phyloP scores from a whole-genome alignment of 2,113 vertebrate species.

The Aramus guarauna region DNA sequence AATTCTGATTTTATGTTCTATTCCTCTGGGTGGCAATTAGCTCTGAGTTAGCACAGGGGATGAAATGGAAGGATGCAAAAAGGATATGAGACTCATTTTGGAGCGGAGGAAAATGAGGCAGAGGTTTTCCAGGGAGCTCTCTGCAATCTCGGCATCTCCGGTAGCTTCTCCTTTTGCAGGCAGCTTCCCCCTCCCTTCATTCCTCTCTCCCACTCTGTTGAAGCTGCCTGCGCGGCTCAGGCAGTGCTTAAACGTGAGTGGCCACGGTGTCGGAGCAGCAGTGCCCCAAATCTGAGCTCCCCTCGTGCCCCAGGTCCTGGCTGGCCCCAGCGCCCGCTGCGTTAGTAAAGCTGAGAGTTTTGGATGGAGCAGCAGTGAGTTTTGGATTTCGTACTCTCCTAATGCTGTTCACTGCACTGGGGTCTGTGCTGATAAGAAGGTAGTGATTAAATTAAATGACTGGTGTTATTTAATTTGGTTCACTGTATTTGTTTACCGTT shows the following conservation, averaged over 20 bases:
- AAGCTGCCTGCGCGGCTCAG: neutral
- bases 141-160: neutral
- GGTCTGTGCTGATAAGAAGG: neutral
- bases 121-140: neutral
- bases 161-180: neutral
- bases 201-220: accelerated
- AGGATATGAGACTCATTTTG: neutral
- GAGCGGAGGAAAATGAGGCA: neutral
- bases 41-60: neutral
- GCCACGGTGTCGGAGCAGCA: neutral
- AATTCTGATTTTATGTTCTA: neutral
- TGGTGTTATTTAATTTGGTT: neutral
- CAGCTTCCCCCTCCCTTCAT: neutral
- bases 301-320: neutral
- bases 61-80: neutral
- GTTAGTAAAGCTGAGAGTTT: neutral
- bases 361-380: neutral
- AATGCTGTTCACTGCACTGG: accelerated
- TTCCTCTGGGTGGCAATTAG: neutral
- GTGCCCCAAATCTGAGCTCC: neutral
- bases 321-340: accelerated
- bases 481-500: neutral
- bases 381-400: neutral
- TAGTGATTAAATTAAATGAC: neutral
- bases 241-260: accelerated